Evolutionary conservation across 2,888 invertebrate genomes (phyloP).

Genomic region (Mimas tiliae): DNA sequence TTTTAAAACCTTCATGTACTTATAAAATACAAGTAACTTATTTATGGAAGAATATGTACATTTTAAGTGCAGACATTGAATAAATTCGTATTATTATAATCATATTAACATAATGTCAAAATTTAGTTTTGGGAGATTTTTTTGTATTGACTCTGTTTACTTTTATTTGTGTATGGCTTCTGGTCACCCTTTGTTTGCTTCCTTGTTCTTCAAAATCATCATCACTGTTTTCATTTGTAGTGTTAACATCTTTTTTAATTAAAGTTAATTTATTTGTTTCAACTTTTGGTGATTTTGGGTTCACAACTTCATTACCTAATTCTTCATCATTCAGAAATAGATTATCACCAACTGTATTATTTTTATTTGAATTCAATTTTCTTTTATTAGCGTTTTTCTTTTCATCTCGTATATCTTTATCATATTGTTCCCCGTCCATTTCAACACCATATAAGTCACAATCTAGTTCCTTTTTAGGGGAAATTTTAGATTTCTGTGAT

Average conservation of each 20-base stretch:
- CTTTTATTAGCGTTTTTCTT: neutral
- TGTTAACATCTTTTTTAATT: neutral
- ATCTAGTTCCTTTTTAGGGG: conserved; percentile 30
- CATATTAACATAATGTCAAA: too few species aligned
- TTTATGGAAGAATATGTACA: neutral
- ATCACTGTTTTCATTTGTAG: neutral
- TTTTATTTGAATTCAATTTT: conserved; percentile 26
- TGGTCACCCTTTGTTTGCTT: conserved; percentile 29
- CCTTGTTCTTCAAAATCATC: conserved; percentile 26
- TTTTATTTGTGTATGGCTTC: conserved; percentile 31
- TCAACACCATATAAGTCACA: neutral
- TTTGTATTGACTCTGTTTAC: conserved; percentile 33
- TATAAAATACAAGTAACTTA: neutral
- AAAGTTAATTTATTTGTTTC: neutral
- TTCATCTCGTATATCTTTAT: neutral
- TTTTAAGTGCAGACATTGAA: neutral
- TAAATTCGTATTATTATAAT: neutral
- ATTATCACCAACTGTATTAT: neutral
- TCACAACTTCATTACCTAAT: neutral
- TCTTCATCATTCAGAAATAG: neutral
- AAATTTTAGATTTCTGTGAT: conserved; percentile 37
- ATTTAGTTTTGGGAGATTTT: conserved; percentile 46
- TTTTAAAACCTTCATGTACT: neutral
- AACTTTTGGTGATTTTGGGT: neutral
- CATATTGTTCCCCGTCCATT: neutral